Evolutionary conservation across 2,113 vertebrate species (phyloP).

Genomic region (human): DNA sequence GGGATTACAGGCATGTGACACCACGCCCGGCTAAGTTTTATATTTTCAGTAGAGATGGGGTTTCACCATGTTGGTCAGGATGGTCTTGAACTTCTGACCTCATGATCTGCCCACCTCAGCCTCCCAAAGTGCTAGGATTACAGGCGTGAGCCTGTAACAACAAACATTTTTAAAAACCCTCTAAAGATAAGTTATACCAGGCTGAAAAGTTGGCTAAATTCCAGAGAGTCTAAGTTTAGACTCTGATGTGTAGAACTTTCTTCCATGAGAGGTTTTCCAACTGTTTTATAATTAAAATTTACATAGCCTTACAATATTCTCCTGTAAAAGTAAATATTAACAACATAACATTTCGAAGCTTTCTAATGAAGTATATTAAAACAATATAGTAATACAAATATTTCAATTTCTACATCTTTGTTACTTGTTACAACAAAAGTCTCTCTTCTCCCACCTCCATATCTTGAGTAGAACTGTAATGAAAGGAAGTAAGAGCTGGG

Average conservation of each 20-base stretch:
- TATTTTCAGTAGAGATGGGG: no score
- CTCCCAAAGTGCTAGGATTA: no score
- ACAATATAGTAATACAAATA: neutral
- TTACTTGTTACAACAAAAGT: neutral
- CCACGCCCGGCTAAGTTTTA: no score
- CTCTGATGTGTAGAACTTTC: neutral
- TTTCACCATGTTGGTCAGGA: no score
- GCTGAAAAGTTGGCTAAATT: slow-evolving; percentile 7
- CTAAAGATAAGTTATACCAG: neutral
- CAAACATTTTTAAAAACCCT: neutral
- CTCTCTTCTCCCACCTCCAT: neutral
- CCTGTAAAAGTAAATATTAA: slow-evolving; percentile 19
- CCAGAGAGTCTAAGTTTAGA: slow-evolving; percentile 44
- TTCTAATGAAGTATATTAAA: neutral
- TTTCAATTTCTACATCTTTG: neutral
- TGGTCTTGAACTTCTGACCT: no score
- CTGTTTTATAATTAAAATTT: neutral
- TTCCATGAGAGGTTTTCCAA: neutral
- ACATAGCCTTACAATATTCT: neutral
- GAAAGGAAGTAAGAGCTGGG: neutral
- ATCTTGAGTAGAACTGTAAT: neutral
- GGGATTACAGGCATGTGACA: no score
- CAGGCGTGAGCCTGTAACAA: neutral
- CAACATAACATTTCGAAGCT: neutral
- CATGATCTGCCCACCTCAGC: no score